Evolutionary conservation across 2,113 vertebrate genomes (phyloP), one percentile per base, ranked within the genome.

Genomic region (Salvelinus sp.): DNA sequence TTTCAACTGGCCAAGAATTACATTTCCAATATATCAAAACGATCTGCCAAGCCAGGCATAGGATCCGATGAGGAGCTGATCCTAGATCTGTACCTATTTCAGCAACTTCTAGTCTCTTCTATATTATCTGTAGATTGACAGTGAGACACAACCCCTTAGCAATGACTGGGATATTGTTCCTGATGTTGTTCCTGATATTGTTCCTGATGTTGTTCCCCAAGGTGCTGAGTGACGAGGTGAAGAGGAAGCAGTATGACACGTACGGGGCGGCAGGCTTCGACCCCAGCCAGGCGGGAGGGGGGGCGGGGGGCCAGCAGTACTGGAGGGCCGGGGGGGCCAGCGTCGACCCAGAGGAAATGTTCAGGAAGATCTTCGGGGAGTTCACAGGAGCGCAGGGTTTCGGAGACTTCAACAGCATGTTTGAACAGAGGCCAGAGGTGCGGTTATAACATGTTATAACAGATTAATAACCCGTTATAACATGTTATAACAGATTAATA

Each of bases 281-380:
- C 7, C 48, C 94, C 0, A 92, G 93, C 0, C 85, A 90, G 0
- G 54, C 89, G 0, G 78, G 82, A 0, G 70, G 77, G 2, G 65
- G 75, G 0, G 68, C 79, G 1, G 65, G 75, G 0, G 73, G 81
- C 6, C 85, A 87, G 81, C 91, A 93, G 73, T 95, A 96, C 87
- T 96, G 97, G 87, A 95, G 95, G 94, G 91, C 94, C 4, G 89
- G 93, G 0, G 93, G 95, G 0, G 79, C 92, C 0, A 92, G 79
- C 0, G 74, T 99, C 0, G 93, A 99, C 74, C 97, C 97, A 0
- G 97, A 99, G 84, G 96, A 98, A 80, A 95, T 99, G 2, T 99
- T 98, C 91, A 92, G 94, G 76, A 98, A 96, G 90, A 99, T 99
- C 86, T 99, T 99, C 0, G 96, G 97, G 13, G 97, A 99, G 75